These are phyloP conservation scores for Scarus forsteni DNA, from an alignment of 2,797 vertebrate species.

Conservation along the genomic window DNA sequence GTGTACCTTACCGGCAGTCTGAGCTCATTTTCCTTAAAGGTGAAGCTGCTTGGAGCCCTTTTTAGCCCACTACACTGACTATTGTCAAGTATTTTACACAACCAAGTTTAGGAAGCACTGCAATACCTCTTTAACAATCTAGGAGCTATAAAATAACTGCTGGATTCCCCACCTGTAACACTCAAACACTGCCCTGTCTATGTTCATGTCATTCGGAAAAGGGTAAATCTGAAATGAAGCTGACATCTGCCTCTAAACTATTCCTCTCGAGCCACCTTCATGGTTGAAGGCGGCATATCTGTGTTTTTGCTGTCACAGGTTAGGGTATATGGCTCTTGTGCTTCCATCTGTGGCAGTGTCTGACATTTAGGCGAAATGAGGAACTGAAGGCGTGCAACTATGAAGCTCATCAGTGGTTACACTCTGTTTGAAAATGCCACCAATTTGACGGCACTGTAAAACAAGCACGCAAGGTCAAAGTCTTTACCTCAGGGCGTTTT, in stretches of 20 bases:
- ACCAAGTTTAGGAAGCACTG: too few relatives aligned
- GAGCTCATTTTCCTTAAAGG: too few relatives aligned
- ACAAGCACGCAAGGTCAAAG: conserved; percentile 43
- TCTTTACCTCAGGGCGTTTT: conserved; percentile 18
- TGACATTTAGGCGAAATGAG: conserved; percentile 70
- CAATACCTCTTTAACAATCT: too few relatives aligned
- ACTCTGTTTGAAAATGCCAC: conserved; percentile 48
- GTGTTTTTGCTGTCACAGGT: conserved; percentile 58
- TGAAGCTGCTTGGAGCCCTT: too few relatives aligned
- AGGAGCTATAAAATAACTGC: too few relatives aligned
- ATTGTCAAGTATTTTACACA: too few relatives aligned
- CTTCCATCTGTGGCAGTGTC: conserved; percentile 40
- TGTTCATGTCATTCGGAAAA: neutral
- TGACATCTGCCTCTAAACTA: conserved; percentile 48
- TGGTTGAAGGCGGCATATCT: conserved; percentile 30
- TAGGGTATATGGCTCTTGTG: conserved; percentile 44
- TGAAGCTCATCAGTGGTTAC: conserved; percentile 55
- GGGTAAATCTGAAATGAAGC: conserved; percentile 2
- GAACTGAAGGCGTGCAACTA: conserved; percentile 43
- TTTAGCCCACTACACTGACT: too few relatives aligned
- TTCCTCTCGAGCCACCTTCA: conserved; percentile 20
- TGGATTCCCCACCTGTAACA: too few relatives aligned
- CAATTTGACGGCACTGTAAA: conserved; percentile 50
- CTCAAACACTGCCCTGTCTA: neutral
- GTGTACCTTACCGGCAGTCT: too few relatives aligned